A percentile compares a stretch with the other conserved stretches of the same genome.
phyloP scores from a whole-genome alignment of 2,113 vertebrate species.

The Mesocricetus auratus region DNA sequence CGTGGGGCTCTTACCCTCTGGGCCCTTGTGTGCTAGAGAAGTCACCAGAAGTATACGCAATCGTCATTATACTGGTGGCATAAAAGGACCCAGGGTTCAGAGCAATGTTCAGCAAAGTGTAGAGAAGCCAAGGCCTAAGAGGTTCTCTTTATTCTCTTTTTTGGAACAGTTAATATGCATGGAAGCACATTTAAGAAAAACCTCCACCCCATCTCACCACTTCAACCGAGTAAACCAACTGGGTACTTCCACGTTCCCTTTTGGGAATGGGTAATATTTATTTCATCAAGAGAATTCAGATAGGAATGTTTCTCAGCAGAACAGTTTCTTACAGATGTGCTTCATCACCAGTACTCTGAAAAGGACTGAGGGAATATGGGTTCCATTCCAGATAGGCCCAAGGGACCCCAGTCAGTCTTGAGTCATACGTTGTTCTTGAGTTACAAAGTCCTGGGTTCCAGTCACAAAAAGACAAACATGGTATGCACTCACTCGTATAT shows the following conservation, averaged over 20 bases:
- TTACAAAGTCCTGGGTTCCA: background rate
- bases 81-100: background rate
- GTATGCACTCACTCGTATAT: too few species aligned
- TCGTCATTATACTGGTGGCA: too few species aligned
- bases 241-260: background rate
- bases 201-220: background rate
- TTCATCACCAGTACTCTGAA: background rate
- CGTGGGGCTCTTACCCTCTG: background rate
- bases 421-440: background rate
- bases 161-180: too few species aligned
- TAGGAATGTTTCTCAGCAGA: too few species aligned
- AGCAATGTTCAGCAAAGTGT: background rate
- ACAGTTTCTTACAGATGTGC: background rate
- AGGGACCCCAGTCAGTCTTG: background rate
- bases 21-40: background rate
- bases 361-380: background rate
- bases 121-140: background rate
- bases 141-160: background rate
- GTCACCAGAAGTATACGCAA: background rate
- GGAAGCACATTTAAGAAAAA: background rate
- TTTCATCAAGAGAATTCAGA: background rate
- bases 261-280: background rate
- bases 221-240: background rate
- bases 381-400: background rate
- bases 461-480: too few species aligned